A percentile compares a stretch with the other conserved stretches of the same genome.
These are phyloP conservation scores for Thamnophis elegans DNA, from an alignment of 2,797 vertebrate species.

Conservation along the genomic window DNA sequence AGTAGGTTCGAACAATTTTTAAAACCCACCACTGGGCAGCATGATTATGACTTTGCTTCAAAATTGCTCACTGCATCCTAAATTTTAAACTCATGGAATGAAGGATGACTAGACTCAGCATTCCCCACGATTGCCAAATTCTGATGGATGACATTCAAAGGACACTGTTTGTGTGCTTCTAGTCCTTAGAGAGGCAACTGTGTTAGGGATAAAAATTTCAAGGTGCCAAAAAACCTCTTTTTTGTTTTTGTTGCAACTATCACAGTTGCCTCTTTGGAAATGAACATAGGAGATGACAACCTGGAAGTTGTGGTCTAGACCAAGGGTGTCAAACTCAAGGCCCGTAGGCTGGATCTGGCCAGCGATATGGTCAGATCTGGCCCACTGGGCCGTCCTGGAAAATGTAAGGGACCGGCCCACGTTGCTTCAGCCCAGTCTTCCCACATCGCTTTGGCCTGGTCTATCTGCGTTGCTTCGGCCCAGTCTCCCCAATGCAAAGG, in stretches of 20 bases:
- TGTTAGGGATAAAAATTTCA: background rate
- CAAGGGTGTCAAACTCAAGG: no score
- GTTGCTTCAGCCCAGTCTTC: no score
- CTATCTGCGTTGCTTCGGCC: no score
- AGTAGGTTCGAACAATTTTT: no score
- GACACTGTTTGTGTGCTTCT: background rate
- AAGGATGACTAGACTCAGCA: background rate
- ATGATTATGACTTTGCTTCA: background rate
- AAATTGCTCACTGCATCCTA: background rate
- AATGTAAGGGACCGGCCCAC: no score
- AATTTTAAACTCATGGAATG: background rate
- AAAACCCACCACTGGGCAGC: no score
- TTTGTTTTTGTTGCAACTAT: background rate
- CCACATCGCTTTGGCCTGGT: no score
- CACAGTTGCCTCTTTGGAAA: background rate
- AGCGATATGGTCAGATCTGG: no score
- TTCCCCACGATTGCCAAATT: background rate
- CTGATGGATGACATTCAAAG: background rate
- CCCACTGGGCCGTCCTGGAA: no score
- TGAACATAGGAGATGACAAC: background rate
- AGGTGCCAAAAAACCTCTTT: background rate
- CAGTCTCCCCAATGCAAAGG: no score
- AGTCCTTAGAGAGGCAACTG: background rate
- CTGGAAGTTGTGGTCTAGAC: background rate
- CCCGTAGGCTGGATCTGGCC: no score